Conservation (phyloP, 1,140 invertebrate species). For the Habropoda laboriosa region DNA sequence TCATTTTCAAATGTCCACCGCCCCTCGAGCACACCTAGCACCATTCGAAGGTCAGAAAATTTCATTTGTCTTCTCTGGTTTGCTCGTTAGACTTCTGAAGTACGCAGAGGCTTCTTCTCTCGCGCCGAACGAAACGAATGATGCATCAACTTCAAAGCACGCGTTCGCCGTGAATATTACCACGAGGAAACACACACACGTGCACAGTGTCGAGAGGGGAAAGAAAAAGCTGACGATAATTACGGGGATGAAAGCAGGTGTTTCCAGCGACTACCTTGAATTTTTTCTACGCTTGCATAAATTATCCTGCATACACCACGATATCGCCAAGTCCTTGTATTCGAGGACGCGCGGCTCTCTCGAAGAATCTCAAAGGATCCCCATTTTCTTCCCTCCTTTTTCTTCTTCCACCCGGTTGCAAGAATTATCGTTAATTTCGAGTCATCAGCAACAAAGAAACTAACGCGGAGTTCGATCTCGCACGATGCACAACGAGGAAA, state of each 20-base stretch:
- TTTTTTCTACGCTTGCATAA: conserved; percentile 12
- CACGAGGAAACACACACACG: background rate
- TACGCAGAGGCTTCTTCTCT: too few relatives aligned
- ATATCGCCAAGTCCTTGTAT: background rate
- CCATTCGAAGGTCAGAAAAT: background rate
- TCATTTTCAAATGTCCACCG: background rate
- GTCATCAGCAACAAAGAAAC: conserved; percentile 3
- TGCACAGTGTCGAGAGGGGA: background rate
- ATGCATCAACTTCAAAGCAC: conserved; percentile 15
- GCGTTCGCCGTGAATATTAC: background rate
- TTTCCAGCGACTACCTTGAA: background rate
- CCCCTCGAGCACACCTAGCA: background rate
- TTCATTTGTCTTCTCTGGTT: conserved; percentile 9
- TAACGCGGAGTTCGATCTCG: conserved; percentile 13
- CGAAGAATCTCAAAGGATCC: background rate
- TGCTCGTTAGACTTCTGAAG: background rate
- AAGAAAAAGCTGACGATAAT: conserved; percentile 5
- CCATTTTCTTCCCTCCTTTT: too few relatives aligned
- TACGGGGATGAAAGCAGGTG: conserved; percentile 20
- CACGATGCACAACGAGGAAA: conserved; percentile 20
- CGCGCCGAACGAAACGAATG: background rate
- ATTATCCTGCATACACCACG: background rate
- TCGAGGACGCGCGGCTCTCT: too few relatives aligned
- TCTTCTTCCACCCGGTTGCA: too few relatives aligned
- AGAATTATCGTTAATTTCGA: conserved; percentile 1